Evolutionary conservation across 2,113 vertebrate genomes (phyloP).

Genomic region (Pandion haliaetus): DNA sequence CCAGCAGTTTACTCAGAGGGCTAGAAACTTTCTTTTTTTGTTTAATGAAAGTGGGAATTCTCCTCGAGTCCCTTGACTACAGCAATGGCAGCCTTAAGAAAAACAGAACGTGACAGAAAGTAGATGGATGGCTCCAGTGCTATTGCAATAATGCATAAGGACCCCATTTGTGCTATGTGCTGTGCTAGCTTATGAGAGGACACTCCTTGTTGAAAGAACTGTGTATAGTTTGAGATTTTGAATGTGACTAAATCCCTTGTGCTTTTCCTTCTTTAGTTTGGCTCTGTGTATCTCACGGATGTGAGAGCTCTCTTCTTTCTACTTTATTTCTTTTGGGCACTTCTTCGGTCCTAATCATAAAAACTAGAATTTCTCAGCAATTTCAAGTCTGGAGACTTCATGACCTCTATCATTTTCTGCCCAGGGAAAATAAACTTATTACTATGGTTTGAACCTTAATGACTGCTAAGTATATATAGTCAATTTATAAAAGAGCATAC

Average conservation of each 20-base stretch:
- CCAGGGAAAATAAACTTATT: conserved; percentile 50
- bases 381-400: conserved; percentile 19
- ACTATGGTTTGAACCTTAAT: conserved; percentile 7
- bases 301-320: conserved; percentile 4
- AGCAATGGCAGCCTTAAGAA: conserved; percentile 42
- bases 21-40: not conserved
- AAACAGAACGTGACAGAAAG: conserved; percentile 51
- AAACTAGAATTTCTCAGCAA: conserved; percentile 42
- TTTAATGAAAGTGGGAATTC: conserved; percentile 59
- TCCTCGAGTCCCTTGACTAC: not conserved
- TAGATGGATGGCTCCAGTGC: conserved; percentile 15
- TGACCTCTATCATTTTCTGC: conserved; percentile 18
- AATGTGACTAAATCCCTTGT: conserved; percentile 31
- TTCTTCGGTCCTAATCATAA: conserved; percentile 17
- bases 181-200: not conserved
- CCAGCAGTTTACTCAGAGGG: conserved; percentile 49
- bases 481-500: not conserved
- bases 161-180: not conserved
- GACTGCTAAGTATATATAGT: not conserved
- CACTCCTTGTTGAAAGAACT: not conserved
- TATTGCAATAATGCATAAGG: not conserved
- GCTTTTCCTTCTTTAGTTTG: conserved; percentile 40
- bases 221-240: not conserved
- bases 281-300: not conserved
- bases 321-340: conserved; percentile 52